phyloP scores from a whole-genome alignment of 2,888 invertebrate genomes.

The Meghimatium bilineatum region DNA sequence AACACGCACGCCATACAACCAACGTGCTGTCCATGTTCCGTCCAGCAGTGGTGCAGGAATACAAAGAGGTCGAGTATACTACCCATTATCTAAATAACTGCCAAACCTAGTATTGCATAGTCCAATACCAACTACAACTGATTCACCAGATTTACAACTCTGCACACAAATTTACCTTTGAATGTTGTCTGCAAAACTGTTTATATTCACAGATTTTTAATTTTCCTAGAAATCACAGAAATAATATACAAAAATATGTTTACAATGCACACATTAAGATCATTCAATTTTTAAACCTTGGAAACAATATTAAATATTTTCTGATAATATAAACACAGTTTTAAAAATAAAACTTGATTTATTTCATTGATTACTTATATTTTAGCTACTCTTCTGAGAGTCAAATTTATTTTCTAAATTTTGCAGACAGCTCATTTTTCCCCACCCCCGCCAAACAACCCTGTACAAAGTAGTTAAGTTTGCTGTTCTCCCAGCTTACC shows the following conservation, averaged over 20 bases:
- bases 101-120: neutral
- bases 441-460: no score
- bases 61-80: constrained; percentile 78
- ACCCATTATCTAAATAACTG: neutral
- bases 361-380: no score
- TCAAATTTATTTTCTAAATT: neutral
- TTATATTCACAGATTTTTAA: neutral
- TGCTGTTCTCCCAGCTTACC: neutral
- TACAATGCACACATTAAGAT: no score
- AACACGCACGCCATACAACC: constrained; percentile 77
- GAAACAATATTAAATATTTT: no score
- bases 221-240: no score
- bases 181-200: constrained; percentile 15
- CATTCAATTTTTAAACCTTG: no score
- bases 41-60: constrained; percentile 80
- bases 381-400: no score
- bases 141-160: neutral
- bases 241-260: no score
- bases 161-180: neutral
- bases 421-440: constrained; percentile 12
- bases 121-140: neutral
- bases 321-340: no score
- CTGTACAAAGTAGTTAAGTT: neutral
- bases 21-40: constrained; percentile 80
- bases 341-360: no score